Percentiles rank a stretch among this genome's conserved stretches.
phyloP scores from a whole-genome alignment of 30 jellyfish, hydroid and myxozoan species.

The Pseudorhiza aurosa region DNA sequence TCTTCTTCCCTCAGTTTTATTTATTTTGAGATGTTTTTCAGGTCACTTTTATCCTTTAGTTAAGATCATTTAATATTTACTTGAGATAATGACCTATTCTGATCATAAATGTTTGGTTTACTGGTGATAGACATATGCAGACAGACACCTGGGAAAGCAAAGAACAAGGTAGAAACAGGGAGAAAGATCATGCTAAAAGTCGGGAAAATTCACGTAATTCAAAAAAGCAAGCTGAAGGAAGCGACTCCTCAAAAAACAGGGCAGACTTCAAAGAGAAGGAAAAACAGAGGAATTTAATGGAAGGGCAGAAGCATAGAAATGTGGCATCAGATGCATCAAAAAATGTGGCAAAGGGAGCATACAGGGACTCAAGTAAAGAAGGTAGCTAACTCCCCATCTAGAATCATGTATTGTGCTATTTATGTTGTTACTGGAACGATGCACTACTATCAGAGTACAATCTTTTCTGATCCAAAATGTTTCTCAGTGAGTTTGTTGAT shows the following conservation, averaged over 20 bases:
- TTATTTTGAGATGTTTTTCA: no score
- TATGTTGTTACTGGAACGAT: no score
- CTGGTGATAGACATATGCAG: background rate
- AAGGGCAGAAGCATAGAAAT: constrained; percentile 2
- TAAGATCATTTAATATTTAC: no score
- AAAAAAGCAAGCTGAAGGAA: constrained; percentile 1
- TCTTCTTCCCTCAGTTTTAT: no score
- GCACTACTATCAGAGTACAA: no score
- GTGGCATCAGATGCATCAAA: background rate
- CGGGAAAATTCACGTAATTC: constrained; percentile 19
- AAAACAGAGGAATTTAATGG: background rate
- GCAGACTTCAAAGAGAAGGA: constrained; percentile 13
- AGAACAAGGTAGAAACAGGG: constrained; percentile 21
- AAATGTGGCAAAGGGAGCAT: constrained; percentile 3
- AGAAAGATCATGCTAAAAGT: constrained; percentile 1
- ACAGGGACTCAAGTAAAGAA: constrained; percentile 25
- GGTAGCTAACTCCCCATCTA: constrained; percentile 4
- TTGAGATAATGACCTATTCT: background rate
- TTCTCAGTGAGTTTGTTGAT: no score
- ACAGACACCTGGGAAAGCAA: background rate
- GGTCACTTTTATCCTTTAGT: no score
- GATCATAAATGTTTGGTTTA: background rate
- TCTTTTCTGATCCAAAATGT: no score
- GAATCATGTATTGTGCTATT: no score
- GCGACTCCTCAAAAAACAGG: background rate